Percentiles rank a stretch among this genome's conserved stretches.
Conservation (phyloP, 2,888 invertebrate species). For the Lasioglossum morio region DNA sequence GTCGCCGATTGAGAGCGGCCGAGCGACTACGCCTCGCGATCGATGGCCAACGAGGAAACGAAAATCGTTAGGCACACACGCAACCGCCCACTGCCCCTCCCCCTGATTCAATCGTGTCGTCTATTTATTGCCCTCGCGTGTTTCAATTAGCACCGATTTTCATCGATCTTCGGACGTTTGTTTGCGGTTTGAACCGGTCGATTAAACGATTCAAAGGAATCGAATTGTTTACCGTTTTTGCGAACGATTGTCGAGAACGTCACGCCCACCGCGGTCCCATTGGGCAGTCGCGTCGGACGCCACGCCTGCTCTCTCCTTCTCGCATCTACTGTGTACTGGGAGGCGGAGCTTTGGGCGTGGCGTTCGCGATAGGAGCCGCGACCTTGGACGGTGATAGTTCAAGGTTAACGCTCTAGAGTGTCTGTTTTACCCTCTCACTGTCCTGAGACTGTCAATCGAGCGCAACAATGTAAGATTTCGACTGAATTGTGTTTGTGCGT, state of each 20-base stretch:
- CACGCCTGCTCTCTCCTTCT: not conserved
- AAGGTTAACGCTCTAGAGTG: not conserved
- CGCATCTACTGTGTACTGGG: not conserved
- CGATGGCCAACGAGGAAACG: slow-evolving; percentile 14
- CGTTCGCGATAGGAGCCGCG: not conserved
- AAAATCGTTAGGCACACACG: slow-evolving; percentile 26
- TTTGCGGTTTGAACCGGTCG: slow-evolving; percentile 10
- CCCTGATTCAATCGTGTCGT: slow-evolving; percentile 34
- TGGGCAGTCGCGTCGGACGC: not conserved
- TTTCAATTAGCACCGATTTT: slow-evolving; percentile 20
- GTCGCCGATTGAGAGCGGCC: not conserved
- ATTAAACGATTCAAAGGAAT: not conserved
- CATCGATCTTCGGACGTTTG: not conserved
- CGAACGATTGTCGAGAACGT: not conserved
- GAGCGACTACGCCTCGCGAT: not conserved
- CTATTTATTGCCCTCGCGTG: slow-evolving; percentile 19
- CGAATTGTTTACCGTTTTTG: not conserved
- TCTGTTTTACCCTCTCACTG: not conserved
- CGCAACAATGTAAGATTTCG: not conserved
- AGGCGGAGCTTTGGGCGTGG: not conserved
- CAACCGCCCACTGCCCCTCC: not conserved
- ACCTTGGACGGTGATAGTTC: not conserved
- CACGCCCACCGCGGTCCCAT: not conserved
- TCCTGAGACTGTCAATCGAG: too few species aligned
- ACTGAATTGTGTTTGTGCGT: not conserved